Evolutionary conservation across 2,113 vertebrate species (phyloP), one percentile per base, ranked within the genome.

Genomic region (Eptesicus fuscus): DNA sequence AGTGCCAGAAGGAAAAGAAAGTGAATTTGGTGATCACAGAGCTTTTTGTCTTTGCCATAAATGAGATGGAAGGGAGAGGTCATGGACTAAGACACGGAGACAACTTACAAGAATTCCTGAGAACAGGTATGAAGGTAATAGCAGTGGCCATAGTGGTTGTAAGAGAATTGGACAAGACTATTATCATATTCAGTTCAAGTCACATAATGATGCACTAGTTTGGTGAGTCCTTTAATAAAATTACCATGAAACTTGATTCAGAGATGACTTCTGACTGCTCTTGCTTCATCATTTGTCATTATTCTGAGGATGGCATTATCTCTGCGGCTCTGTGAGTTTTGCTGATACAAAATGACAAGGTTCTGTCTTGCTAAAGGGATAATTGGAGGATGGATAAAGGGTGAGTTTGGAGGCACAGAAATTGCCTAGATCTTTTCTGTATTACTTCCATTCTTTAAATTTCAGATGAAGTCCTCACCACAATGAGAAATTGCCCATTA

Each of bases 271-370:
- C 37, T 83, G 28, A 70, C 51, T 65, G 56, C 53, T 79, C 51
- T 73, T n/a, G 20, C 71, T 80, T 90, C 49, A 40, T n/a, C n/a
- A 14, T 40, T 79, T 56, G 71, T 80, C 32, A 17, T 85, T 88
- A 47, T 74, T 92, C 47, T 88, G 47, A 83, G 53, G 13, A 69
- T 61, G 53, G 28, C 44, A 56, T 91, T 76, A 42, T 93, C 40
- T 94, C 42, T 67, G 25, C n/a, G 90, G 59, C 53, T 88, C 59
- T 85, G 37, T 79, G 84, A 80, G 17, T 90, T 90, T 90, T 84
- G 65, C 40, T 90, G 4, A 47, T 78, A 18, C 59, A 88, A 90
- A 92, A 69, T 88, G 86, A 91, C 59, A 91, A 90, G 28, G 2
- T 85, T 84, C 67, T 82, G 51, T 73, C 22, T 90, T 83, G 67